These are phyloP conservation scores for Sitobion miscanthi DNA, from an alignment of 1,140 invertebrate genomes.

Conservation along the genomic window DNA sequence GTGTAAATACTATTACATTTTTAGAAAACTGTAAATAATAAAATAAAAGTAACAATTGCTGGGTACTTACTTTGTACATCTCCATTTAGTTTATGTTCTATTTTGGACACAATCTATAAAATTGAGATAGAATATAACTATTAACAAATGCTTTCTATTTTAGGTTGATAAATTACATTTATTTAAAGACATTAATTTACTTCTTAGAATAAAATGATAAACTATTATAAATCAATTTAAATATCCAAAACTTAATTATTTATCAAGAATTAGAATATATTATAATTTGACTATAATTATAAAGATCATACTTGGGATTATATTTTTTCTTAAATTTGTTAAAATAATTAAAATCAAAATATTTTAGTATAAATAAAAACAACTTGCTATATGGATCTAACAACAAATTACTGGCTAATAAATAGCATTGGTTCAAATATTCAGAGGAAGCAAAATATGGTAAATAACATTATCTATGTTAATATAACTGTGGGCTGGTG, in stretches of 20 bases:
- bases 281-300: too few species aligned
- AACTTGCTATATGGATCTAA: not conserved
- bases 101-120: not conserved
- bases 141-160: not conserved
- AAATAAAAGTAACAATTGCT: not conserved
- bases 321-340: not conserved
- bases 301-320: not conserved
- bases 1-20: not conserved
- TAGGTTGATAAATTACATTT: not conserved
- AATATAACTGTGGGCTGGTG: not conserved
- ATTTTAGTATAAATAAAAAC: not conserved
- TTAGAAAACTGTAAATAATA: not conserved
- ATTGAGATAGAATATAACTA: not conserved
- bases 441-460: not conserved
- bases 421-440: too few species aligned
- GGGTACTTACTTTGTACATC: not conserved
- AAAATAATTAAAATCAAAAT: not conserved
- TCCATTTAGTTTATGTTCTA: not conserved
- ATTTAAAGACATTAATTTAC: not conserved
- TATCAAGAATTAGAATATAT: too few species aligned
- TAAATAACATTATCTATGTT: not conserved
- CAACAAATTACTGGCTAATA: not conserved
- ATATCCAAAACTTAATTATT: too few species aligned
- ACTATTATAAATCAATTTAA: too few species aligned
- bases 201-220: too few species aligned